Evolutionary conservation across 2,797 vertebrate genomes (phyloP).

Genomic region (Alouatta caraya): DNA sequence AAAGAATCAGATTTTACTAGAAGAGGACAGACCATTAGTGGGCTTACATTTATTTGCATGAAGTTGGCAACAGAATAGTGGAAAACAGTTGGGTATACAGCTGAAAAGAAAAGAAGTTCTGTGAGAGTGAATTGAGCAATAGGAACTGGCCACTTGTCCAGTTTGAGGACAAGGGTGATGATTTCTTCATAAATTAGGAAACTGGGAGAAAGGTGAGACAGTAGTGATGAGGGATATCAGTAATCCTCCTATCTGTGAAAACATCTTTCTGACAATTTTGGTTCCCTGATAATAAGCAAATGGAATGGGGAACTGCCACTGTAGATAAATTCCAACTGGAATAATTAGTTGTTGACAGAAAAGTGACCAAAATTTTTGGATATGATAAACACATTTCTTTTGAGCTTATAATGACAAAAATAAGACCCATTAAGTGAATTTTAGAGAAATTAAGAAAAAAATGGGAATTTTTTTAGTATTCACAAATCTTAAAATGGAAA

Average conservation of each 20-base stretch:
- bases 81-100: background rate
- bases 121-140: background rate
- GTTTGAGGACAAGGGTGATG: background rate
- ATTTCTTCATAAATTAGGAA: background rate
- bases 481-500: constrained; percentile 9
- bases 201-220: background rate
- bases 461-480: background rate
- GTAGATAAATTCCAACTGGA: background rate
- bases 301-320: background rate
- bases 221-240: background rate
- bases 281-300: constrained; percentile 2
- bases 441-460: constrained; percentile 18
- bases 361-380: background rate
- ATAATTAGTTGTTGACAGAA: background rate
- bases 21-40: background rate
- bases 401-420: background rate
- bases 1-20: background rate
- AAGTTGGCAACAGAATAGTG: background rate
- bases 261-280: constrained; percentile 1
- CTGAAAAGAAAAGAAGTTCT: background rate
- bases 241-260: background rate
- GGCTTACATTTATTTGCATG: background rate
- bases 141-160: background rate
- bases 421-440: background rate
- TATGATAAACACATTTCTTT: background rate